Evolutionary conservation across 1,140 invertebrate species (phyloP).

Genomic region (Aphidius gifuensis): DNA sequence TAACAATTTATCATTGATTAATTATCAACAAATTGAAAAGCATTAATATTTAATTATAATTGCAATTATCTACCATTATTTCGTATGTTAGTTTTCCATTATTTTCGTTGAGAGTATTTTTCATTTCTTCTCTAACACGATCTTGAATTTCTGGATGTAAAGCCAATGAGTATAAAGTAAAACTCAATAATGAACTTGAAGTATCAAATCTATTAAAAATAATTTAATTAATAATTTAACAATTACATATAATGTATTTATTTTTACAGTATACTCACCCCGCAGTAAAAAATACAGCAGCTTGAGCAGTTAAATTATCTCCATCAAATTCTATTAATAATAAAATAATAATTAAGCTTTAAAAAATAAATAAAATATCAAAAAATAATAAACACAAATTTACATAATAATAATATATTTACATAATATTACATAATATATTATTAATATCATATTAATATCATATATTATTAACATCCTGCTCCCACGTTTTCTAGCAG

Average conservation of each 20-base stretch:
- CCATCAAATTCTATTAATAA: constrained; percentile 28
- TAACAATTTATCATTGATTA: too few relatives aligned
- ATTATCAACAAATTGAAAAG: too few relatives aligned
- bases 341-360: too few relatives aligned
- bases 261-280: constrained; percentile 54
- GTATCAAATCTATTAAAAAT: constrained; percentile 31
- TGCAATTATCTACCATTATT: constrained; percentile 45
- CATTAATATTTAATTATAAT: too few relatives aligned
- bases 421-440: too few relatives aligned
- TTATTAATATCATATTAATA: too few relatives aligned
- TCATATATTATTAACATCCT: too few relatives aligned
- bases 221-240: too few relatives aligned
- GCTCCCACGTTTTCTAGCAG: too few relatives aligned
- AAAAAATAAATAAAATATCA: too few relatives aligned
- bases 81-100: constrained; percentile 45
- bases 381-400: too few relatives aligned
- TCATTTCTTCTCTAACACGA: constrained; percentile 55
- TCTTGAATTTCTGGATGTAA: constrained; percentile 57
- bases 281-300: constrained; percentile 49
- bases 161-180: constrained; percentile 58
- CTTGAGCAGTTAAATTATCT: constrained; percentile 35
- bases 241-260: constrained; percentile 60
- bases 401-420: too few relatives aligned
- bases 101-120: constrained; percentile 42
- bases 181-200: constrained; percentile 47